Conservation (phyloP, 2,113 vertebrate species). For the Indri indri region DNA sequence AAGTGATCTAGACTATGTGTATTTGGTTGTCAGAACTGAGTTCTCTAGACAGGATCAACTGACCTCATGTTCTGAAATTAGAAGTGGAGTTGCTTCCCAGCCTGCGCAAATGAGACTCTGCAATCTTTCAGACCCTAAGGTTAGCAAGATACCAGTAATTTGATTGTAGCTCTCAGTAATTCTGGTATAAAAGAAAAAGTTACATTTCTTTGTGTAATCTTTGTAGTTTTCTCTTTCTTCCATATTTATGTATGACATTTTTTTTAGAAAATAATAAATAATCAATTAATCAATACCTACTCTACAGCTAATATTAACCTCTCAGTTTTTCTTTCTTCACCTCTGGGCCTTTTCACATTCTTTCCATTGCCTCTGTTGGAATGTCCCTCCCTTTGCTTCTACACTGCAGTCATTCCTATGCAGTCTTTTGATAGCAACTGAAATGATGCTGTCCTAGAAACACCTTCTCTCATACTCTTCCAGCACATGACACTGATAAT, state of each 20-base stretch:
- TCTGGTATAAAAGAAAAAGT: neutral
- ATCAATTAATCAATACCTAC: neutral
- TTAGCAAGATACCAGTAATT: neutral
- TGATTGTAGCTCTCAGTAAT: neutral
- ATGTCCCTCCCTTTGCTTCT: neutral
- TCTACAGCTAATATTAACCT: neutral
- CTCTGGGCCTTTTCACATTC: neutral
- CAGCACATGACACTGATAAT: neutral
- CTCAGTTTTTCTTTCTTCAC: neutral
- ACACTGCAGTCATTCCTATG: neutral
- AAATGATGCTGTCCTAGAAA: neutral
- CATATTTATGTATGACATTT: neutral
- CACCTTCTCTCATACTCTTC: neutral
- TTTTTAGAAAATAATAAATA: neutral
- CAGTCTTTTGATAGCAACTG: neutral
- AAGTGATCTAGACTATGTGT: neutral
- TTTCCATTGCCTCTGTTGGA: neutral
- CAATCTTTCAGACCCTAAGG: neutral
- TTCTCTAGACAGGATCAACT: neutral
- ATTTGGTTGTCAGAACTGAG: neutral
- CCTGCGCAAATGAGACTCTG: neutral
- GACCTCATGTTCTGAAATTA: neutral
- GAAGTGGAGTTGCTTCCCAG: neutral
- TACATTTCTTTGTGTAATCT: neutral
- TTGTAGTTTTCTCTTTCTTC: neutral